These are phyloP conservation scores for Phoeniculus purpureus DNA, from an alignment of 2,797 vertebrate genomes.

Conservation along the genomic window DNA sequence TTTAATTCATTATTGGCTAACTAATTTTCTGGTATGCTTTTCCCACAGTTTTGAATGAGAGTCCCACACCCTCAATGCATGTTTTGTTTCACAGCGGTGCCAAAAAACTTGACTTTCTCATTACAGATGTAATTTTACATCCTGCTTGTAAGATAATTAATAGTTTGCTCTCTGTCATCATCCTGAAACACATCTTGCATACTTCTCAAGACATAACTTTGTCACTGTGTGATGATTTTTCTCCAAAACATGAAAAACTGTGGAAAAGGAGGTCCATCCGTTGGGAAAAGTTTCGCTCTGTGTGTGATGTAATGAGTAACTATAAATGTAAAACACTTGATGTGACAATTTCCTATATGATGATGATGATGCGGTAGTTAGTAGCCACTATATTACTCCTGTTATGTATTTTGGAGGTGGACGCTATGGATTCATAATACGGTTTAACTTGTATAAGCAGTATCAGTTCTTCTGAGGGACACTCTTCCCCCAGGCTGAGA, in stretches of 20 bases:
- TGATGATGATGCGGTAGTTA: slow-evolving; percentile 66
- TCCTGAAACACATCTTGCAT: slow-evolving; percentile 35
- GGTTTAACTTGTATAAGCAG: slow-evolving; percentile 48
- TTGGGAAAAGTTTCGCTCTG: slow-evolving; percentile 27
- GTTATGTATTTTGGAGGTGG: slow-evolving; percentile 65
- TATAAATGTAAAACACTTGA: slow-evolving; percentile 64
- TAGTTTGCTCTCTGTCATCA: slow-evolving; percentile 12
- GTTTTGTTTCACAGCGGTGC: neutral
- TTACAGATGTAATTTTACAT: neutral
- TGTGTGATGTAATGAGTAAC: slow-evolving; percentile 64
- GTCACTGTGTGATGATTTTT: slow-evolving; percentile 41
- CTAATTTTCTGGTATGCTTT: slow-evolving; percentile 30
- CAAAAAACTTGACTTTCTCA: slow-evolving; percentile 31
- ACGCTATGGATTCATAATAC: slow-evolving; percentile 53
- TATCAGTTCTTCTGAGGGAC: slow-evolving; percentile 53
- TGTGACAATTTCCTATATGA: slow-evolving; percentile 60
- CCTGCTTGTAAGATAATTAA: neutral
- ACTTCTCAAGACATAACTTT: slow-evolving; percentile 21
- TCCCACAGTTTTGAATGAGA: slow-evolving; percentile 6
- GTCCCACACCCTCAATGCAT: neutral
- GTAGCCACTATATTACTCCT: slow-evolving; percentile 67
- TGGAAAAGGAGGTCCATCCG: slow-evolving; percentile 40
- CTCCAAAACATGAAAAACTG: slow-evolving; percentile 32
- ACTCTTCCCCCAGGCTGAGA: slow-evolving; percentile 39
- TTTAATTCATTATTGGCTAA: slow-evolving; percentile 33